These are phyloP conservation scores for Siphamia tubifer DNA, from an alignment of 2,113 vertebrate genomes.

Conservation along the genomic window DNA sequence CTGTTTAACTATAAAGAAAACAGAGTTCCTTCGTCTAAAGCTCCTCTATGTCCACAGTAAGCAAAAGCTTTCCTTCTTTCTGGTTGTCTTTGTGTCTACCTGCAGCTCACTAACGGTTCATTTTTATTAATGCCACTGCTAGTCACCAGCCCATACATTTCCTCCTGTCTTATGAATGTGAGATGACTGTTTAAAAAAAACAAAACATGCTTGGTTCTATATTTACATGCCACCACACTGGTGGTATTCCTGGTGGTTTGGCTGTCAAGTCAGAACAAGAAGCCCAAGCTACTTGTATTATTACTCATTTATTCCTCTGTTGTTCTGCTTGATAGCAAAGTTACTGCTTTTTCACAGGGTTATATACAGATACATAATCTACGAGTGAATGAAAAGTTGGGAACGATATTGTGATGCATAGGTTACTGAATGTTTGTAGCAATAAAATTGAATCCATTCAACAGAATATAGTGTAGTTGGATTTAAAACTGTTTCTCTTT, in stretches of 20 bases:
- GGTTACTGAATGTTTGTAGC: too few species aligned
- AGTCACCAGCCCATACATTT: neutral
- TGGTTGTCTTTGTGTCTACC: neutral
- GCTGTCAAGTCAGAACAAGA: neutral
- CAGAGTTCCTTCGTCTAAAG: constrained; percentile 23
- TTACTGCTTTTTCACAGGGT: constrained; percentile 1
- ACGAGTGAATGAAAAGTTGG: too few species aligned
- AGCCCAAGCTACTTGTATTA: neutral
- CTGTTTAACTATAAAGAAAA: constrained; percentile 29
- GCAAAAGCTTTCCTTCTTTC: neutral
- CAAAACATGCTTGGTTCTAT: constrained; percentile 9
- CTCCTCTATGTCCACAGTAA: neutral
- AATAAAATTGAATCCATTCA: too few species aligned
- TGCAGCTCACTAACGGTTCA: neutral
- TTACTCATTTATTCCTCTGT: neutral
- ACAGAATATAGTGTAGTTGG: too few species aligned
- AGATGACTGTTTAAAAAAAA: neutral
- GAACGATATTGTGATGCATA: too few species aligned
- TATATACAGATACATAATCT: too few species aligned
- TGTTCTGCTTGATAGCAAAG: neutral
- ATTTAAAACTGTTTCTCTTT: too few species aligned
- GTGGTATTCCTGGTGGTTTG: neutral
- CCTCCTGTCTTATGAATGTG: neutral
- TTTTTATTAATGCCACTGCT: neutral
- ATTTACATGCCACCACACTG: neutral